A percentile compares a stretch with the other conserved stretches of the same genome.
Conservation (phyloP, 1,140 invertebrate genomes). For the Panagrolaimus sp. region DNA sequence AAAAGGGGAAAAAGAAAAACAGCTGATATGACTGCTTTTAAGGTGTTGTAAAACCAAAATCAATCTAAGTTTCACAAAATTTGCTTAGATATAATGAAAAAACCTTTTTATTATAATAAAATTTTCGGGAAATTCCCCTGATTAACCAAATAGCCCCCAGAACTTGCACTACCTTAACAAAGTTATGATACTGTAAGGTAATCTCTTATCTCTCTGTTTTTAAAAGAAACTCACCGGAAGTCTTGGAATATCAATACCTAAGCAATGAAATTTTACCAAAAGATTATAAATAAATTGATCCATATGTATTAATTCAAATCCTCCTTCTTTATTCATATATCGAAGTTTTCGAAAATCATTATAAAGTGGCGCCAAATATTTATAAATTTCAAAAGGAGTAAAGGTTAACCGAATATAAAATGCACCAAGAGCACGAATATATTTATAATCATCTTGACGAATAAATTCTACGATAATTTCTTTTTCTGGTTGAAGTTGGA, state of each 20-base stretch:
- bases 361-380: conserved; percentile 93
- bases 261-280: conserved; percentile 80
- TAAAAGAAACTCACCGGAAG: conserved; percentile 66
- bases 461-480: conserved; percentile 99
- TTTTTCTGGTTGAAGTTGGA: conserved; percentile 99
- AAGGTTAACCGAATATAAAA: conserved; percentile 91
- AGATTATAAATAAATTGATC: conserved; percentile 96
- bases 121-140: too few species aligned
- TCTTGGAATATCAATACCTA: conserved; percentile 89
- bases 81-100: too few species aligned
- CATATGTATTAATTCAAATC: conserved; percentile 85
- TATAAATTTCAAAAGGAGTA: conserved; percentile 88
- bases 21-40: too few species aligned
- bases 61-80: too few species aligned
- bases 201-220: too few species aligned
- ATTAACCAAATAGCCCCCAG: too few species aligned
- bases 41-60: too few species aligned
- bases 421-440: conserved; percentile 89
- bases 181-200: too few species aligned
- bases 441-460: conserved; percentile 95
- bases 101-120: too few species aligned
- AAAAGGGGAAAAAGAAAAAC: too few species aligned
- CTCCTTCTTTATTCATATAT: conserved; percentile 73
- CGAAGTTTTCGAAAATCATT: conserved; percentile 94
- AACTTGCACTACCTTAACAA: too few species aligned